Percentiles rank a stretch among this genome's conserved stretches.
phyloP scores from a whole-genome alignment of 1,140 invertebrate genomes.

The Calephelis nemesis region DNA sequence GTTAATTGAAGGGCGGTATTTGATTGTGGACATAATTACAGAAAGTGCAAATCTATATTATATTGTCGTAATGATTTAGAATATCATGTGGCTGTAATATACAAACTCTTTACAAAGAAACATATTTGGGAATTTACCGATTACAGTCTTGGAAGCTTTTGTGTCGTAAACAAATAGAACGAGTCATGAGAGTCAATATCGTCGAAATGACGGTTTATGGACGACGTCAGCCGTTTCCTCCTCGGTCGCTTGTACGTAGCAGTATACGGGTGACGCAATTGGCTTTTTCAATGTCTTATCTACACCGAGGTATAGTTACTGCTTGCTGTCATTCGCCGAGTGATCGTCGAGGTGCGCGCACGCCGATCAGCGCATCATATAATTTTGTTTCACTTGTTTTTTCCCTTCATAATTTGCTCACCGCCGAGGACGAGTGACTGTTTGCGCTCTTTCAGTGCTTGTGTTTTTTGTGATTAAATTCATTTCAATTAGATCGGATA shows the following conservation, averaged over 20 bases:
- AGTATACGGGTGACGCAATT: slow-evolving; percentile 72
- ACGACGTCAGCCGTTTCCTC: slow-evolving; percentile 71
- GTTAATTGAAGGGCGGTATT: too few species aligned
- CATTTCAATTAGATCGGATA: slow-evolving; percentile 40
- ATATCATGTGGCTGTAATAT: not conserved
- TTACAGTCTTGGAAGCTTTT: slow-evolving; percentile 38
- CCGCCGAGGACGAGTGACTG: slow-evolving; percentile 69
- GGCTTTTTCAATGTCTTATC: slow-evolving; percentile 79
- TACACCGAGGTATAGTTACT: slow-evolving; percentile 58
- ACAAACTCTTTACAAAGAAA: not conserved
- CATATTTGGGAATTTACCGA: slow-evolving; percentile 24
- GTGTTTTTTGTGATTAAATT: slow-evolving; percentile 63
- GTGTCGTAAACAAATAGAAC: slow-evolving; percentile 62
- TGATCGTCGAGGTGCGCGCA: slow-evolving; percentile 62
- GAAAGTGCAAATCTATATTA: not conserved
- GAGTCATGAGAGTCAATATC: slow-evolving; percentile 60
- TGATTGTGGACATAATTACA: too few species aligned
- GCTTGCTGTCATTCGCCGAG: slow-evolving; percentile 66
- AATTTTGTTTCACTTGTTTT: slow-evolving; percentile 62
- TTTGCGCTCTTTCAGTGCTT: slow-evolving; percentile 61
- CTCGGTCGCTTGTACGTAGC: slow-evolving; percentile 66
- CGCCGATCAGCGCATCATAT: slow-evolving; percentile 44
- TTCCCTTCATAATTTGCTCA: slow-evolving; percentile 60
- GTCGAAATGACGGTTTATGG: slow-evolving; percentile 64
- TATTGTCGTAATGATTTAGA: not conserved